Base-by-base conservation (phyloP, 2,888 invertebrate species). In the Petrolisthes cinctipes region DNA sequence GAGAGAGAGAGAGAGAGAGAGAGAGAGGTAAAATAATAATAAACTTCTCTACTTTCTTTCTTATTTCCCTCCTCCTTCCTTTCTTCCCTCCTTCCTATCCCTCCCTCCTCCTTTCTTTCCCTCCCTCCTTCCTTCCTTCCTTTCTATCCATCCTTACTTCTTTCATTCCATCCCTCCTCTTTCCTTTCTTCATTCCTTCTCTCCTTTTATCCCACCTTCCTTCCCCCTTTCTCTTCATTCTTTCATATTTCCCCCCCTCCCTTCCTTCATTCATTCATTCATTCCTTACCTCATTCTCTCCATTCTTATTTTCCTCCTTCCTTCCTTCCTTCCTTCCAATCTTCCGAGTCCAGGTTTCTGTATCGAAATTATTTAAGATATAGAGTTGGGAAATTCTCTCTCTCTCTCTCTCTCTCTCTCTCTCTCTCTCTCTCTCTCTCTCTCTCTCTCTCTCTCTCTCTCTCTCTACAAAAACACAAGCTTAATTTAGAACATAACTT, bases 361-460 rank as follows among this genome's bases (percentile, higher is more conserved):
- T 61, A 61, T 61, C 11, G 1, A 61, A 17, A 11, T 61, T 61
- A 61, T 61, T 17, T 1, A 61, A 61, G 61, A 61, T 17, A 17
- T 61, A 61, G 14, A 61, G 61, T 61, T 61, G 17, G 4, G 3
- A 61, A 61, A 11, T 17, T 61, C 61, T 61, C 4, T 61, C 4
- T 61, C 4, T 61, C 61, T 61, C 1, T 61, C 61, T 61, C 61
- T 61, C 61, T 61, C 61, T 61, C 61, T 61, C 61, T 61, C 61
- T 61, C 61, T 61, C 61, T 61, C 61, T 61, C 61, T 61, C 1
- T 61, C 61, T 61, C 1, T 61, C 61, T 61, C 1, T 61, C 61
- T 61, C 61, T 61, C 61, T 61, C 61, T 61, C 61, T 61, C 61
- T 61, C 61, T 61, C 61, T 61, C 61, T 61, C 61, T 61, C 61